Conservation (phyloP, 2,888 invertebrate species). For the Eurytoma californica region DNA sequence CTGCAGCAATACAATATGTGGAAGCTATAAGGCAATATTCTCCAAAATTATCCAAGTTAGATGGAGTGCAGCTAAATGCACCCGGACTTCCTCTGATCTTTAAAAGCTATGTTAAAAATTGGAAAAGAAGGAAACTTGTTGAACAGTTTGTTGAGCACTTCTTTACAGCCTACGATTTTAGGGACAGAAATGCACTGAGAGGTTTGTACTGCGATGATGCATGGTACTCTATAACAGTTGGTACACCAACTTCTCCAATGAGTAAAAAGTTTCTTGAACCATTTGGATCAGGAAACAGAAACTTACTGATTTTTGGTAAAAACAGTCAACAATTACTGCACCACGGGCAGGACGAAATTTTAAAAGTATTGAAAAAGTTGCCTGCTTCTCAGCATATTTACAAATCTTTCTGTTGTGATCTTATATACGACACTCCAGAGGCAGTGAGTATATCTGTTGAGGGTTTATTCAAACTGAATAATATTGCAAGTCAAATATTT, state of each 20-base stretch:
- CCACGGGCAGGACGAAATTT: constrained; percentile 66
- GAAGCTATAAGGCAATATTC: constrained; percentile 77
- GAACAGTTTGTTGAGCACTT: constrained; percentile 82
- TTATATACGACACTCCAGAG: constrained; percentile 62
- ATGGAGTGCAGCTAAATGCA: constrained; percentile 74
- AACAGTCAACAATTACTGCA: constrained; percentile 61
- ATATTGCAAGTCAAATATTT: constrained; percentile 69
- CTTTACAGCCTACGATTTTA: constrained; percentile 81
- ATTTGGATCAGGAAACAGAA: constrained; percentile 73
- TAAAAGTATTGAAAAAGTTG: constrained; percentile 69
- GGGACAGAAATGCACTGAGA: constrained; percentile 77
- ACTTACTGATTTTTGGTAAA: constrained; percentile 69
- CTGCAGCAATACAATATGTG: constrained; percentile 79
- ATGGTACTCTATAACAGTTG: constrained; percentile 78
- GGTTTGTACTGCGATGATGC: constrained; percentile 82
- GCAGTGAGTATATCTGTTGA: constrained; percentile 75
- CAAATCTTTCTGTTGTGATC: constrained; percentile 74
- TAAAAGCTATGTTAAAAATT: constrained; percentile 60
- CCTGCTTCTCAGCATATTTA: constrained; percentile 78
- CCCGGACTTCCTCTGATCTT: constrained; percentile 62
- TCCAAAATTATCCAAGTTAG: constrained; percentile 77
- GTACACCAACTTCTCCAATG: constrained; percentile 54
- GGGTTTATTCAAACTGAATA: constrained; percentile 77
- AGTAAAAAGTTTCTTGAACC: constrained; percentile 56
- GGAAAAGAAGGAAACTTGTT: constrained; percentile 71